Evolutionary conservation across 2,888 invertebrate genomes (phyloP).

Genomic region (Zeuzera pyrina): DNA sequence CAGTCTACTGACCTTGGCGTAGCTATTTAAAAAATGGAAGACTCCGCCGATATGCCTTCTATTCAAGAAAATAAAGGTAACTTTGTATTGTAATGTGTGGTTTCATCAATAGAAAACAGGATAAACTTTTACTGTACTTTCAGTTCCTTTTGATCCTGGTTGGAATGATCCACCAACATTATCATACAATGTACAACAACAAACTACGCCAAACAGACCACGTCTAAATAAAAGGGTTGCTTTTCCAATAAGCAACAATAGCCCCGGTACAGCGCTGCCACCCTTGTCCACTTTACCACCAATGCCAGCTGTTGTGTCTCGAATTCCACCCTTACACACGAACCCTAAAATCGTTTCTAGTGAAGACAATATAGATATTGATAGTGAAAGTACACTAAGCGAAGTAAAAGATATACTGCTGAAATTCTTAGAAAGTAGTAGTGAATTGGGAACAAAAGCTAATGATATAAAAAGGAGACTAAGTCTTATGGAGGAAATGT

Average conservation of each 20-base stretch:
- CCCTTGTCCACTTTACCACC: constrained; percentile 37
- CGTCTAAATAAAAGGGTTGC: constrained; percentile 70
- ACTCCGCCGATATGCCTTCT: too few relatives aligned
- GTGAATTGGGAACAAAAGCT: constrained; percentile 51
- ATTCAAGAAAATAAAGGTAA: constrained; percentile 4
- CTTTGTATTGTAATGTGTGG: background rate
- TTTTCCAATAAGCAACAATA: constrained; percentile 49
- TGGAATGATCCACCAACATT: constrained; percentile 74
- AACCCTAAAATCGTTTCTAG: constrained; percentile 10
- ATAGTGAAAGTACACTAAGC: constrained; percentile 36
- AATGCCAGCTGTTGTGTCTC: constrained; percentile 23
- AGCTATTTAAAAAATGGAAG: too few relatives aligned
- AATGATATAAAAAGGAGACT: constrained; percentile 71
- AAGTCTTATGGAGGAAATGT: constrained; percentile 70
- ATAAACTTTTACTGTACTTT: too few relatives aligned
- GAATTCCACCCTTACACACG: constrained; percentile 15
- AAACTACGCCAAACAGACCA: constrained; percentile 48
- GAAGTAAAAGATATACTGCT: constrained; percentile 48
- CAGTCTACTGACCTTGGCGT: too few relatives aligned
- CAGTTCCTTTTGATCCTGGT: constrained; percentile 64
- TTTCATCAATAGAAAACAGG: background rate
- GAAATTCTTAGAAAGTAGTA: constrained; percentile 40
- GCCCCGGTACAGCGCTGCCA: constrained; percentile 20
- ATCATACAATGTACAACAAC: constrained; percentile 48
- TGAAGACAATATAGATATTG: constrained; percentile 24